Evolutionary conservation across 2,888 invertebrate species (phyloP).

Genomic region (Scrobipalpa atriplicella): DNA sequence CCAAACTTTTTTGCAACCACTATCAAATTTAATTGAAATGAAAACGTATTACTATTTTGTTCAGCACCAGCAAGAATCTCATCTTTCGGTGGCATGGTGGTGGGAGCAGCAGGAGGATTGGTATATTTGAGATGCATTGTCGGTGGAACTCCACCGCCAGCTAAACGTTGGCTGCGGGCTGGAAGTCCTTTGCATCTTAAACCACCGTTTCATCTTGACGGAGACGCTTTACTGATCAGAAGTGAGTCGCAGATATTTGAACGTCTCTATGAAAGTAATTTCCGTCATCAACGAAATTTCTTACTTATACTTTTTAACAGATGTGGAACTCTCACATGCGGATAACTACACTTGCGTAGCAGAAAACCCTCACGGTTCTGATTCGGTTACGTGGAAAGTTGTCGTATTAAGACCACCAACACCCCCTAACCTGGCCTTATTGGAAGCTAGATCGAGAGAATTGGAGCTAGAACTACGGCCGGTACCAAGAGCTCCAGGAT

Average conservation of each 20-base stretch:
- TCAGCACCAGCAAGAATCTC: slow-evolving; percentile 93
- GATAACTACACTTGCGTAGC: slow-evolving; percentile 92
- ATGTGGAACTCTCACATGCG: slow-evolving; percentile 86
- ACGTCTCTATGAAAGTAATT: not conserved
- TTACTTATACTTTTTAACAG: slow-evolving; percentile 56
- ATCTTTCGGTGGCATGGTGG: slow-evolving; percentile 89
- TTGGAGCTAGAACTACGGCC: slow-evolving; percentile 70
- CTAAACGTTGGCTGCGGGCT: slow-evolving; percentile 88
- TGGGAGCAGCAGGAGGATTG: slow-evolving; percentile 86
- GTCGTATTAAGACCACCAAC: slow-evolving; percentile 89
- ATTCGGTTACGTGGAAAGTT: slow-evolving; percentile 90
- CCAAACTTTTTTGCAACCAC: too few relatives aligned
- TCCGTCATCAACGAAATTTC: not conserved
- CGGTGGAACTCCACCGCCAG: slow-evolving; percentile 89
- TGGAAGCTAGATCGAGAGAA: slow-evolving; percentile 70
- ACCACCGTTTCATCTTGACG: slow-evolving; percentile 85
- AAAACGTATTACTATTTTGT: not conserved
- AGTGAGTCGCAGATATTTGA: slow-evolving; percentile 68
- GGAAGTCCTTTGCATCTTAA: slow-evolving; percentile 85
- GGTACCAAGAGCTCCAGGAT: slow-evolving; percentile 64
- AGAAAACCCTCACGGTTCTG: slow-evolving; percentile 92
- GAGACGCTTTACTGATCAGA: slow-evolving; percentile 86
- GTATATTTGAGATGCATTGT: slow-evolving; percentile 88
- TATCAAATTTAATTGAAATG: too few relatives aligned
- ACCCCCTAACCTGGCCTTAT: slow-evolving; percentile 85